A percentile compares a stretch with the other conserved stretches of the same genome.
Evolutionary conservation across 2,113 vertebrate species (phyloP).

Genomic region (Gila orcuttii): DNA sequence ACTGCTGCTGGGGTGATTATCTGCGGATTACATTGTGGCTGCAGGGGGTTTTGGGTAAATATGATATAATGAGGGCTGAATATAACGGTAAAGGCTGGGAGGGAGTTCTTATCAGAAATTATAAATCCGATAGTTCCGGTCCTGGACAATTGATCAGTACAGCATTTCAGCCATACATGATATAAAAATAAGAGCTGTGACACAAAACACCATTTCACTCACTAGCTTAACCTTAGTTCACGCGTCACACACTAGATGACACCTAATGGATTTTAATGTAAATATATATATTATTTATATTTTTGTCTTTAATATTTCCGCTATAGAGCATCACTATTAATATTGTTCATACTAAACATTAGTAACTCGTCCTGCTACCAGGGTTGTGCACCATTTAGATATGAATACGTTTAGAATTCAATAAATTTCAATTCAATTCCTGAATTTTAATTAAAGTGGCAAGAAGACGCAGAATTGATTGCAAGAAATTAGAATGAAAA

Average conservation of each 20-base stretch:
- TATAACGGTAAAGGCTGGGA: neutral
- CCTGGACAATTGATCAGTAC: neutral
- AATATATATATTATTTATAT: neutral
- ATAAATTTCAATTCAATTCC: neutral
- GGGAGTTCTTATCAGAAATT: neutral
- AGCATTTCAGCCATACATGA: slow-evolving; percentile 64
- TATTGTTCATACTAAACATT: neutral
- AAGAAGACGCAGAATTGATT: too few species aligned
- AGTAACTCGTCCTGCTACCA: neutral
- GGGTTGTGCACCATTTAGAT: neutral
- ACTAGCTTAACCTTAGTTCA: neutral
- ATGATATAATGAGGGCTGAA: slow-evolving; percentile 20
- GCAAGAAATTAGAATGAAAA: neutral
- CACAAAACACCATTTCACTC: slow-evolving; percentile 2
- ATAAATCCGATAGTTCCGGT: neutral
- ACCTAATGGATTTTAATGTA: neutral
- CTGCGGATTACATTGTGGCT: neutral
- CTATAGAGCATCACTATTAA: neutral
- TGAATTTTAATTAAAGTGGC: neutral
- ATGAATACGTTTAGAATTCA: too few species aligned
- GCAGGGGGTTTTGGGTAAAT: slow-evolving; percentile 1
- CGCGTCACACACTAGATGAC: neutral
- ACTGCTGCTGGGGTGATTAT: neutral
- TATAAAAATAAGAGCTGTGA: neutral
- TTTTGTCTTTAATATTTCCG: neutral